Percentiles rank a stretch among this genome's conserved stretches.
These are phyloP conservation scores for Tokudaia muenninki DNA, from an alignment of 2,797 vertebrate species.

Conservation along the genomic window DNA sequence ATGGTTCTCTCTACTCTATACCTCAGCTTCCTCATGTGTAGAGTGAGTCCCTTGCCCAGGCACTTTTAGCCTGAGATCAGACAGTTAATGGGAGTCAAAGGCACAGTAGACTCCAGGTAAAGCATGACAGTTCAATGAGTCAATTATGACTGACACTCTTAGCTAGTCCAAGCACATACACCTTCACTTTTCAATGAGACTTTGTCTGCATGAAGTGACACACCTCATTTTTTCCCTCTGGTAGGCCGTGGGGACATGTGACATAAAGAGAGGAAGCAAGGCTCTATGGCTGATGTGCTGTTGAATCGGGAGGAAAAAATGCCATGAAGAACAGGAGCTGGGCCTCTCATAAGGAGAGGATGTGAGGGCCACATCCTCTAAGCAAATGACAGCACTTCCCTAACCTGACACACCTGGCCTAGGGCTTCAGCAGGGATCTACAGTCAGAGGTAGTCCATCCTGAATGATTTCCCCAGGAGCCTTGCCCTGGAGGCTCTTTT, in stretches of 20 bases:
- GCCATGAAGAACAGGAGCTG: neutral
- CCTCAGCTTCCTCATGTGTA: neutral
- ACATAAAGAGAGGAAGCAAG: neutral
- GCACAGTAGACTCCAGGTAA: neutral
- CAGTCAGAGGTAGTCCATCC: neutral
- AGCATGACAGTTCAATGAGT: neutral
- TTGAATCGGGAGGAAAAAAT: neutral
- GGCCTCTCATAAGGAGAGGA: neutral
- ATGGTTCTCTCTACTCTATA: neutral
- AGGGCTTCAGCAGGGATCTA: neutral
- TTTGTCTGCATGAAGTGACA: neutral
- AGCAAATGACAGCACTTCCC: neutral
- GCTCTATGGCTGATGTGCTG: neutral
- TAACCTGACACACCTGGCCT: neutral
- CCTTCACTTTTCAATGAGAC: neutral
- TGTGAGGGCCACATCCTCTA: neutral
- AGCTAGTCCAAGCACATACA: neutral
- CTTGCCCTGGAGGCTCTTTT: neutral
- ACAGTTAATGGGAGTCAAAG: neutral
- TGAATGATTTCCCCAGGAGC: neutral
- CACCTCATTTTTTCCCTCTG: neutral
- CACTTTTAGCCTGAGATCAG: neutral
- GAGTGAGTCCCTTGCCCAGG: neutral
- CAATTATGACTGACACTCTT: neutral
- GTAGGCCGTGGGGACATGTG: neutral